Base-by-base conservation (phyloP, 2,888 invertebrate genomes). In the Scaptomyza cyrtandrae region DNA sequence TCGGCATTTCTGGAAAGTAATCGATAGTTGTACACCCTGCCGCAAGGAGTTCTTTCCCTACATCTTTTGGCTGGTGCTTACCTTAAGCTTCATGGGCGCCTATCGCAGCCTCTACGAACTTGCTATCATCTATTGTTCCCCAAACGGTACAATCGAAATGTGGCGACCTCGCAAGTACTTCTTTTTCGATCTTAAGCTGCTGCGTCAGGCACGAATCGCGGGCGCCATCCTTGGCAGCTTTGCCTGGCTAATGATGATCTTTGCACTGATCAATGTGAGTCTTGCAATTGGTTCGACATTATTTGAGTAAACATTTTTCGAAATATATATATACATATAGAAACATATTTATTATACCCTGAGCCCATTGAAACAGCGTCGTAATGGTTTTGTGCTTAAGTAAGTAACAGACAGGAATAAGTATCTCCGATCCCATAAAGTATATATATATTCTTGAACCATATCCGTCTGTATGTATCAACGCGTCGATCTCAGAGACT, bases 181-280 rank as follows among this genome's bases (percentile, higher is more conserved):
- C 7, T 11, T 78, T 0, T 1, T 80, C 0, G 14, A 35, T 0
- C 9, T 45, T 4, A 4, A 6, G 0, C 0, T 37, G 0, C 14
- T 80, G 6, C 65, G 66, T 0, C 37, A 13, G n/a, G 59, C 41
- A 0, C 68, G 81, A 0, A 3, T 84, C 0, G 0, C 58, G 0
- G 81, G 78, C 2, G 35, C 58, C 0, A 7, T 45, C 0, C 1
- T 70, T 0, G 54, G 27, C 44, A 6, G 24, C 19, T 27, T 50
- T 19, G 39, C 46, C 5, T 84, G 85, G 85, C 0, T 80, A 1
- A 7, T 75, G 24, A 52, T 81, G 9, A 0, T 81, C 13, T 61
- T 54, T 41, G 78, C 19, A 0, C 37, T 69, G 29, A 2, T 77
- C 24, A 61, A 13, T 13, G 73, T 73, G 24, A 75, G 77, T 70